phyloP scores from a whole-genome alignment of 2,888 invertebrate genomes.

The Hydropsyche betteni region DNA sequence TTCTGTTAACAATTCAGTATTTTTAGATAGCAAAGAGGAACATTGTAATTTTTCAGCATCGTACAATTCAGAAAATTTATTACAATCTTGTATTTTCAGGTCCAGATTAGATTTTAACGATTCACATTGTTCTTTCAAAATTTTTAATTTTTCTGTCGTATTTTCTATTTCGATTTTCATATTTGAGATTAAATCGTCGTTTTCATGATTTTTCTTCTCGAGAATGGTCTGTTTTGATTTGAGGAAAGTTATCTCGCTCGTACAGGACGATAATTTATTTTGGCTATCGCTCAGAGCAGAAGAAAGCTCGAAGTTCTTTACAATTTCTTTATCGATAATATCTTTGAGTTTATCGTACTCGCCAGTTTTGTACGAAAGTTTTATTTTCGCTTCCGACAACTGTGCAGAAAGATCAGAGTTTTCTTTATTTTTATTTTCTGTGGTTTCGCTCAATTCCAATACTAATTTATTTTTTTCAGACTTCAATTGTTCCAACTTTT shows the following conservation, averaged over 20 bases:
- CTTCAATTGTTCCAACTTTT: slow-evolving; percentile 59
- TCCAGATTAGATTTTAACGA: slow-evolving; percentile 54
- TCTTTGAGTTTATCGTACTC: slow-evolving; percentile 45
- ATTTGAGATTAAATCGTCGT: slow-evolving; percentile 36
- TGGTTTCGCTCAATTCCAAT: not conserved
- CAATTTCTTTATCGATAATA: slow-evolving; percentile 45
- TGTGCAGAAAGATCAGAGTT: slow-evolving; percentile 18
- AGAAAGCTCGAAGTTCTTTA: slow-evolving; percentile 44
- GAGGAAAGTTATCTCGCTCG: slow-evolving; percentile 47
- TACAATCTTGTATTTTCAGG: slow-evolving; percentile 43
- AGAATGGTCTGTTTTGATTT: slow-evolving; percentile 45
- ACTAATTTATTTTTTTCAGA: not conserved
- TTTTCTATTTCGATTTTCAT: slow-evolving; percentile 50
- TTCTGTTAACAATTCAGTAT: slow-evolving; percentile 40
- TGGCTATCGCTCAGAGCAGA: slow-evolving; percentile 44
- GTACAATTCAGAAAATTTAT: slow-evolving; percentile 41
- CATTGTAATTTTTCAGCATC: slow-evolving; percentile 45
- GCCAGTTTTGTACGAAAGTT: slow-evolving; percentile 38
- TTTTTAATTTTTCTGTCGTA: slow-evolving; percentile 54
- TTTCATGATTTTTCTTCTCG: slow-evolving; percentile 49
- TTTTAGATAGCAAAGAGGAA: slow-evolving; percentile 37
- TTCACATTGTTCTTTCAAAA: slow-evolving; percentile 54
- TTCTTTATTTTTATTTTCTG: not conserved
- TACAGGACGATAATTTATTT: slow-evolving; percentile 42
- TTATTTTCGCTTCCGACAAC: slow-evolving; percentile 35